phyloP scores from a whole-genome alignment of 2,113 vertebrate genomes.

The Pandion haliaetus region DNA sequence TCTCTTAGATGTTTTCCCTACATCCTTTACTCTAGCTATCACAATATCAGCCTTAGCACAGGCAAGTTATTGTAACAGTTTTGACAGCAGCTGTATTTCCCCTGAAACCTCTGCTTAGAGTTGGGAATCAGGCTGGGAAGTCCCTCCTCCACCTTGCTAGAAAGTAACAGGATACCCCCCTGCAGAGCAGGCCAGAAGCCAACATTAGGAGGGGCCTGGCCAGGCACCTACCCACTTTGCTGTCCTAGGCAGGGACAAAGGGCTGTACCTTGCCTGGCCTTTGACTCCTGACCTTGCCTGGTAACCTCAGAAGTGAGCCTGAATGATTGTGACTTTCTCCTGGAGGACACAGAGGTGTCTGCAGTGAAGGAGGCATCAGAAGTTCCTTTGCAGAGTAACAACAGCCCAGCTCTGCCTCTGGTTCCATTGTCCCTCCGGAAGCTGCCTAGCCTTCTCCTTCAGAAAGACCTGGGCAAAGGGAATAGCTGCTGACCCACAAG shows the following conservation, averaged over 20 bases:
- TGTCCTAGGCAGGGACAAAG: background rate
- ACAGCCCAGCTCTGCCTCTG: constrained; percentile 84
- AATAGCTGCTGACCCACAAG: background rate
- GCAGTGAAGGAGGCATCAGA: constrained; percentile 77
- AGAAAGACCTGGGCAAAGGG: constrained; percentile 80
- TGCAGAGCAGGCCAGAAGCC: background rate
- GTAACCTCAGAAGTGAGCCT: constrained; percentile 86
- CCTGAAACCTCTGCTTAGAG: background rate
- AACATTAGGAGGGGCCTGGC: background rate
- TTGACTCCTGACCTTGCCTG: constrained; percentile 80
- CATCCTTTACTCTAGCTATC: background rate
- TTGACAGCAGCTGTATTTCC: background rate
- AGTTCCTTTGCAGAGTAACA: constrained; percentile 84
- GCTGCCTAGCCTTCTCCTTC: constrained; percentile 80
- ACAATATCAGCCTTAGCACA: background rate
- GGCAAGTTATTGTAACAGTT: background rate
- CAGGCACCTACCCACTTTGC: background rate
- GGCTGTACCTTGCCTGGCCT: background rate
- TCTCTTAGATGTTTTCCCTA: background rate
- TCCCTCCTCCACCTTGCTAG: background rate
- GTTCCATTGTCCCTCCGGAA: constrained; percentile 78
- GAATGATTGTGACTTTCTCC: constrained; percentile 83
- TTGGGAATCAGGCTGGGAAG: background rate
- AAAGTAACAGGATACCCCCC: background rate
- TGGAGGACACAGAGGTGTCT: constrained; percentile 80